A percentile compares a stretch with the other conserved stretches of the same genome.
These are phyloP conservation scores for Myiotriccus ornatus DNA, from an alignment of 2,797 vertebrate species.

Conservation along the genomic window DNA sequence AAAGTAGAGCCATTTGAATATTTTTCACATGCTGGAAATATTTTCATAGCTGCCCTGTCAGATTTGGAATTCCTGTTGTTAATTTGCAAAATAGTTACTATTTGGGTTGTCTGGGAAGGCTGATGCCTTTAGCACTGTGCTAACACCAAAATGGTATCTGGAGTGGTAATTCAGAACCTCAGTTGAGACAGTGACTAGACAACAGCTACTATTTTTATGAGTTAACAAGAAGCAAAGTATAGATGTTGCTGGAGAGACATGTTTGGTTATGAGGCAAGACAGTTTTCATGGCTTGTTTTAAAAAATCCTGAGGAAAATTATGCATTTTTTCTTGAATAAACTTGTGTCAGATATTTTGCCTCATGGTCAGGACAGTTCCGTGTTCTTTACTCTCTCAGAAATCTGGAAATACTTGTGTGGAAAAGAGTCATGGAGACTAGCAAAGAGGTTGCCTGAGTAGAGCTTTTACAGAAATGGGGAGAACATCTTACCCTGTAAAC, in stretches of 20 bases:
- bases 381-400: background rate
- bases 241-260: background rate
- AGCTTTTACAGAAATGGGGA: background rate
- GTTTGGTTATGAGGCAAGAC: background rate
- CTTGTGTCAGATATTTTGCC: background rate
- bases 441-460: background rate
- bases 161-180: background rate
- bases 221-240: background rate
- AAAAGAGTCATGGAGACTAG: background rate
- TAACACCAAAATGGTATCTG: background rate
- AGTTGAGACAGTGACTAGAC: background rate
- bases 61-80: background rate
- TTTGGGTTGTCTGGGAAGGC: background rate
- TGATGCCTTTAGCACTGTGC: background rate
- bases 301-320: accelerated
- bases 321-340: background rate
- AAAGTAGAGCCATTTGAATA: background rate
- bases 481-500: background rate
- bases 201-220: background rate
- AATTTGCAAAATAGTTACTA: background rate
- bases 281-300: background rate
- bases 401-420: background rate
- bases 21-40: slow-evolving; percentile 7
- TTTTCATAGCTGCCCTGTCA: slow-evolving; percentile 11
- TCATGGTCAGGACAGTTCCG: background rate